Base-by-base conservation (phyloP, 2,113 vertebrate species). In the Bagarius yarrelli region DNA sequence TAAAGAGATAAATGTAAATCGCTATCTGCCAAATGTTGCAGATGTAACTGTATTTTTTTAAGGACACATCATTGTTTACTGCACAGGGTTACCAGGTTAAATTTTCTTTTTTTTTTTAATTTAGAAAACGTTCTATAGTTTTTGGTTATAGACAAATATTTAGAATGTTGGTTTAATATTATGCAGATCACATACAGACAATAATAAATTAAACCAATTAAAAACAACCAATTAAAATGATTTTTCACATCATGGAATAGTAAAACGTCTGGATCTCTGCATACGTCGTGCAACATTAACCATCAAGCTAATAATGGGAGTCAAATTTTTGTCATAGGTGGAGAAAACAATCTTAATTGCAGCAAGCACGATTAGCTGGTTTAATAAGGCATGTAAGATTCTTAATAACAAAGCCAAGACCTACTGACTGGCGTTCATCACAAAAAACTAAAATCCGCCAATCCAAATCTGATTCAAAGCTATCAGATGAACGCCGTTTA, bases 301-400 rank as follows among this genome's bases (percentile, higher is more conserved):
- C 36, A 47, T n/a, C 40, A 69, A 21, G 21, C 36, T 44, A 25
- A 0, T 47, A 25, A 25, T 47, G 13, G 13, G 63, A 66, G 23
- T 18, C 56, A 18, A 25, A 27, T 8, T 32, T 81, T 80, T 80
- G 56, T 44, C 73, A 56, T 27, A 18, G 40, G 57, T 44, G 70
- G 56, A 78, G 73, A 81, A 78, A 73, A 81, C 50, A 57, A 27
- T 52, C 69, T 77, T 78, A 81, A 81, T 79, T 60, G 72, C 27
- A 55, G 60, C 60, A 74, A 73, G 59, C 63, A n/a, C 23, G n/a
- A 56, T 73, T 78, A 72, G 34, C 59, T 70, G 30, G 73, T 52
- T 64, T 66, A 81, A 81, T 81, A 78, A 56, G 47, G 36, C 71
- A 64, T 27, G 57, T 57, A 21, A 64, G 63, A 77, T 72, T 57